phyloP scores from a whole-genome alignment of 2,888 invertebrate genomes.

The Homarus gammarus region DNA sequence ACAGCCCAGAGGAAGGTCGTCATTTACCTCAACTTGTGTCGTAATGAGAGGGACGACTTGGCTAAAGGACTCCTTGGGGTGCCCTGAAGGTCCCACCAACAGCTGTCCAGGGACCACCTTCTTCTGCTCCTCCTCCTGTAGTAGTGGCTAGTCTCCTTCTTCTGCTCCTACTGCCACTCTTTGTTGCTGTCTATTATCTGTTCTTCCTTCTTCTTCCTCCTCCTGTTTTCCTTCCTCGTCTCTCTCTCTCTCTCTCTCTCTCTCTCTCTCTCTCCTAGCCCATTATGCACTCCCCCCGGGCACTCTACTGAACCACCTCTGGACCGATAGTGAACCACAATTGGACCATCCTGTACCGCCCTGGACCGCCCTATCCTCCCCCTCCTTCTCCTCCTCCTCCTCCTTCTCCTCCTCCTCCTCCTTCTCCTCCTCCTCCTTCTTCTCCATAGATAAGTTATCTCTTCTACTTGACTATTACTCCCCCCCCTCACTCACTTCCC shows the following conservation, averaged over 20 bases:
- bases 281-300: not conserved
- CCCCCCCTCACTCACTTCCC: not conserved
- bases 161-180: no score
- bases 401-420: not conserved
- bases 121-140: no score
- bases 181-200: not conserved
- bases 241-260: not conserved
- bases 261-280: not conserved
- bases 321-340: no score
- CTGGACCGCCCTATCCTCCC: not conserved
- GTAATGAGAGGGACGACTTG: no score
- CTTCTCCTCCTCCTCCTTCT: not conserved
- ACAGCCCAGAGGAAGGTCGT: no score
- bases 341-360: no score
- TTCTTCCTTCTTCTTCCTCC: not conserved
- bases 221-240: not conserved
- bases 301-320: not conserved
- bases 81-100: no score
- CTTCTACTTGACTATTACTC: no score
- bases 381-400: constrained; percentile 3
- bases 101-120: no score
- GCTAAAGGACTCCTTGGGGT: no score
- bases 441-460: not conserved
- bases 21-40: no score
- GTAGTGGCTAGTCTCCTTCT: no score